A percentile compares a stretch with the other conserved stretches of the same genome.
phyloP scores from a whole-genome alignment of 2,888 invertebrate genomes.

The Marronus borbonicus region DNA sequence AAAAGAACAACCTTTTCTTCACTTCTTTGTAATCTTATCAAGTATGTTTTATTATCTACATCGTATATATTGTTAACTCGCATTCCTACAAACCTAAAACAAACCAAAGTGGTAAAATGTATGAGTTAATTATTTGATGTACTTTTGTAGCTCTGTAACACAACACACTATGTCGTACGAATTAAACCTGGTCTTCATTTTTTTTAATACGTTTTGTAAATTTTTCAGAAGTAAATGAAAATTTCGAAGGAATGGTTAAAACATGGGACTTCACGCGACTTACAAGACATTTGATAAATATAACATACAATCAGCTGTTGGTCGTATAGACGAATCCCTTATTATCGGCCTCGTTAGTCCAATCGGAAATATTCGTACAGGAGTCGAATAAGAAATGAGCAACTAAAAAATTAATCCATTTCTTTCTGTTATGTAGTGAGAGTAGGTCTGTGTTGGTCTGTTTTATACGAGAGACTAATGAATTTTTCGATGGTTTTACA shows the following conservation, averaged over 20 bases:
- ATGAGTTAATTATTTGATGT: conserved; percentile 61
- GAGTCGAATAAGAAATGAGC: conserved; percentile 6
- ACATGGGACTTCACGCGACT: neutral
- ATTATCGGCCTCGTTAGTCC: conserved; percentile 8
- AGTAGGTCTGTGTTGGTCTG: conserved; percentile 52
- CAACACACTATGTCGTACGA: conserved; percentile 94
- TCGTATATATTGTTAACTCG: conserved; percentile 98
- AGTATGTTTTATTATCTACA: conserved; percentile 95
- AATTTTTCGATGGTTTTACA: conserved; percentile 51
- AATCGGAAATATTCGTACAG: conserved; percentile 4
- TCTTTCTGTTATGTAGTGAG: conserved; percentile 55
- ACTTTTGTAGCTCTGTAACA: conserved; percentile 90
- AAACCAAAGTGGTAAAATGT: conserved; percentile 46
- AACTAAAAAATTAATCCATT: conserved; percentile 46
- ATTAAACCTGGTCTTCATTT: conserved; percentile 95
- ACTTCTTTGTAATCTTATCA: conserved; percentile 87
- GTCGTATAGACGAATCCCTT: conserved; percentile 18
- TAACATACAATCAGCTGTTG: conserved; percentile 19
- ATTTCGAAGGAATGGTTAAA: neutral
- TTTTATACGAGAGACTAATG: conserved; percentile 54
- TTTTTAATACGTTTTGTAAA: conserved; percentile 58
- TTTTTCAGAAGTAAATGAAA: conserved; percentile 12
- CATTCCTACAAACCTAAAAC: conserved; percentile 86
- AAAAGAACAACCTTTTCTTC: conserved; percentile 92
- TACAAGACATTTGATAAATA: neutral